A percentile compares a stretch with the other conserved stretches of the same genome.
Conservation (phyloP, 2,113 vertebrate genomes). For the Gambusia holbrooki region DNA sequence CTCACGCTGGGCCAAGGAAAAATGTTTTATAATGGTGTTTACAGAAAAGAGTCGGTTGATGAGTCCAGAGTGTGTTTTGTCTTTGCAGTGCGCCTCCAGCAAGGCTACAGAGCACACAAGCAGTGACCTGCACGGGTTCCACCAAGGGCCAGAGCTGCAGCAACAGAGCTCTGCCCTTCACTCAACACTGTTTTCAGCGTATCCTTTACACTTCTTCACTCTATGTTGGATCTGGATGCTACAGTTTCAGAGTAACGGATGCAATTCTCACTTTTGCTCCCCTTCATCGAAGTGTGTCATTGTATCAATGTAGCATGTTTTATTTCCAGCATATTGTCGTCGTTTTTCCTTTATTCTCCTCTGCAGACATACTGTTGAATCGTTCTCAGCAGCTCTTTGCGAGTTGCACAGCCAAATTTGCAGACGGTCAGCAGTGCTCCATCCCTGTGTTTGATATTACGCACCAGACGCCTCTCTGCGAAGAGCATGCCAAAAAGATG, state of each 20-base stretch:
- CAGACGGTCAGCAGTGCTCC: conserved; percentile 97
- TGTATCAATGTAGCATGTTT: background rate
- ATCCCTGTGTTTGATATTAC: conserved; percentile 98
- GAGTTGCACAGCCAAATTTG: conserved; percentile 98
- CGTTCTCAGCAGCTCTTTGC: conserved; percentile 99
- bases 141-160: conserved; percentile 89
- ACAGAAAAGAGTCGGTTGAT: conserved; percentile 6
- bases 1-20: background rate
- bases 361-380: conserved; percentile 94
- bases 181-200: conserved; percentile 98
- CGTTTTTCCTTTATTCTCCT: conserved; percentile 80
- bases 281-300: background rate
- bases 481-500: conserved; percentile 99
- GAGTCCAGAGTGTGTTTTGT: conserved; percentile 37
- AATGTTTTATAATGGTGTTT: background rate
- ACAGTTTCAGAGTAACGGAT: background rate
- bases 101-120: conserved; percentile 79
- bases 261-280: background rate
- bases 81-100: conserved; percentile 80
- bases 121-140: conserved; percentile 86
- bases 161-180: conserved; percentile 93
- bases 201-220: conserved; percentile 80
- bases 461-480: conserved; percentile 97
- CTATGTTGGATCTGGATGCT: background rate
- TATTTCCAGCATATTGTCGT: background rate